Evolutionary conservation across 2,113 vertebrate genomes (phyloP).

Genomic region (Smithornis capensis): DNA sequence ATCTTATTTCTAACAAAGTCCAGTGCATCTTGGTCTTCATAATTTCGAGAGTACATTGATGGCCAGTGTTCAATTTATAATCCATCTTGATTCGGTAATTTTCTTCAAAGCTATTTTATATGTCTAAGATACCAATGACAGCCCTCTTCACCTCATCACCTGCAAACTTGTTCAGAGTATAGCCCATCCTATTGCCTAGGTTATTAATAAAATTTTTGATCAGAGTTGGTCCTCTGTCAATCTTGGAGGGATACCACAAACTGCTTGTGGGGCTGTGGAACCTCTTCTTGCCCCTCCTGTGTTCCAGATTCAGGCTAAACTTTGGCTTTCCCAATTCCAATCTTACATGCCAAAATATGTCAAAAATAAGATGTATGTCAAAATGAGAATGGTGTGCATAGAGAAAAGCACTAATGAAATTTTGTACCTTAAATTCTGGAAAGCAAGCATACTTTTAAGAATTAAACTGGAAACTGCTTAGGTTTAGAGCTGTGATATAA

Average conservation of each 20-base stretch:
- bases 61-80: background rate
- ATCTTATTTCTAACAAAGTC: background rate
- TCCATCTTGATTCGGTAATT: background rate
- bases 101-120: background rate
- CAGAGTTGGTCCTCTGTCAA: background rate
- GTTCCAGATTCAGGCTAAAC: background rate
- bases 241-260: background rate
- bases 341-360: background rate
- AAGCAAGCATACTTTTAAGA: background rate
- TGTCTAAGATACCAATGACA: background rate
- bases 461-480: background rate
- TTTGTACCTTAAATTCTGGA: background rate
- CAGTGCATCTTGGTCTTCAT: background rate
- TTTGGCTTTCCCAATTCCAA: background rate
- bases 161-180: background rate
- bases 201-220: background rate
- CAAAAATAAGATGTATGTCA: too few species aligned
- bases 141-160: background rate
- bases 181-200: background rate
- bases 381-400: background rate
- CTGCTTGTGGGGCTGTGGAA: background rate
- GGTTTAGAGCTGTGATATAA: background rate
- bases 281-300: background rate
- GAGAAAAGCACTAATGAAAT: background rate
- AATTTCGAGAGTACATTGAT: background rate